These are phyloP conservation scores for Arctocebus calabarensis DNA, from an alignment of 2,797 vertebrate species.

Conservation along the genomic window DNA sequence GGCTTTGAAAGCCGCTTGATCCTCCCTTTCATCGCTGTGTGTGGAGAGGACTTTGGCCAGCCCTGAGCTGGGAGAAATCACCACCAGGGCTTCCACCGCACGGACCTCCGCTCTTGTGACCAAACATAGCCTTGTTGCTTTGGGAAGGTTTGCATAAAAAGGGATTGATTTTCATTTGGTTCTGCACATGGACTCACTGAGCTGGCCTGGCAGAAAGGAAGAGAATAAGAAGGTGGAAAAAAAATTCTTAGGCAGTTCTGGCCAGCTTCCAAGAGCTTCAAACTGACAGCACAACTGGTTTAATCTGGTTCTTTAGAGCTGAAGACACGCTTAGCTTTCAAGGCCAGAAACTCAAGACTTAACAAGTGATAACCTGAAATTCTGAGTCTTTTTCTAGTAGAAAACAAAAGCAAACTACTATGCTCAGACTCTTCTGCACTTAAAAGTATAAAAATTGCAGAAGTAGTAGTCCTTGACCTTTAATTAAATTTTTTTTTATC, in stretches of 20 bases:
- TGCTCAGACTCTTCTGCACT: neutral
- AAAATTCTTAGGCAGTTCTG: conserved; percentile 38
- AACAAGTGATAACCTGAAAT: neutral
- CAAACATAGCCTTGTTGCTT: conserved; percentile 83
- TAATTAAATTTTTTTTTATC: neutral
- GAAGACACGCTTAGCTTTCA: neutral
- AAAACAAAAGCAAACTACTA: neutral
- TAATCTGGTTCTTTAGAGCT: conserved; percentile 43
- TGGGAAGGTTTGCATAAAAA: conserved; percentile 67
- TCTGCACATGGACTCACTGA: conserved; percentile 65
- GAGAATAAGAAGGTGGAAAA: neutral
- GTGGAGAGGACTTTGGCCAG: conserved; percentile 80
- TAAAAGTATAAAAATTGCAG: neutral
- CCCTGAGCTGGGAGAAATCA: conserved; percentile 77
- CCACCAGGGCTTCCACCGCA: conserved; percentile 22
- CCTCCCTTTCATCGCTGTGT: conserved; percentile 74
- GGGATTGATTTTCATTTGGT: conserved; percentile 78
- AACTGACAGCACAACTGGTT: conserved; percentile 48
- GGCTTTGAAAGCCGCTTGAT: conserved; percentile 82
- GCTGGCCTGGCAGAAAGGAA: conserved; percentile 55
- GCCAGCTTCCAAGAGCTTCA: conserved; percentile 45
- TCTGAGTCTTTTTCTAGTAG: neutral
- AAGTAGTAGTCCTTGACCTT: neutral
- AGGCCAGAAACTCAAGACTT: conserved; percentile 20
- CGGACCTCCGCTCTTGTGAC: conserved; percentile 67